Base-by-base conservation (phyloP, 2,797 vertebrate species). In the Brachymystax lenok region DNA sequence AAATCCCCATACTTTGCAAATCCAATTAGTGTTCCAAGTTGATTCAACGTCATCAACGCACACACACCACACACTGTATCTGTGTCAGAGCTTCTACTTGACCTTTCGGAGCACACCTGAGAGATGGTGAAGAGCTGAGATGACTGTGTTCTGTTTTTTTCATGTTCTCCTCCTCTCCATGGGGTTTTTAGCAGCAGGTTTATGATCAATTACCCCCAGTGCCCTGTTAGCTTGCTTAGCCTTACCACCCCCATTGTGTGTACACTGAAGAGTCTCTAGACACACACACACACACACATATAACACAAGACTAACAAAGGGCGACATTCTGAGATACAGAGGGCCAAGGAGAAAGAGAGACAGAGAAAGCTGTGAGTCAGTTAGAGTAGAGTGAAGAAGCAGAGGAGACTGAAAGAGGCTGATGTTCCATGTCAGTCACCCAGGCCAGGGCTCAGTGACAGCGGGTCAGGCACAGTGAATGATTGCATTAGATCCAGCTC, bases 401-500 rank as follows among this genome's bases (percentile, higher is more conserved):
- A 69, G 68, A 16, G 30, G 12, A 33, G 1, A 30, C 16, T 17
- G 30, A 67, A 16, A 67, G 24, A 67, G 66, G 66, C 66, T 67
- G 66, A 8, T 67, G 66, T 30, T 68, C 28, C 27, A 27, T 73
- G 72, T 66, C 61, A 8, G 70, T 77, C 59, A 76, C 27, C 40
- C 75, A 74, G 63, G 72, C 73, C 71, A 54, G 46, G 78, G 74
- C 64, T 63, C 61, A 40, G 73, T 61, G 74, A 71, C 80, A 82
- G 78, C 27, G 73, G 76, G 84, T 79, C 81, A 74, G 77, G 50
- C 80, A 46, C 63, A 63, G 71, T 75, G 80, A 86, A 81, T 88
- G 84, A 88, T 85, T 81, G 80, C 79, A 82, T 84, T 77, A 86
- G 75, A 81, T 72, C 56, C 74, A 82, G 72, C 76, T 77, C 74